These are phyloP conservation scores for Lepidurus apus DNA, from an alignment of 1,140 invertebrate genomes.

Conservation along the genomic window DNA sequence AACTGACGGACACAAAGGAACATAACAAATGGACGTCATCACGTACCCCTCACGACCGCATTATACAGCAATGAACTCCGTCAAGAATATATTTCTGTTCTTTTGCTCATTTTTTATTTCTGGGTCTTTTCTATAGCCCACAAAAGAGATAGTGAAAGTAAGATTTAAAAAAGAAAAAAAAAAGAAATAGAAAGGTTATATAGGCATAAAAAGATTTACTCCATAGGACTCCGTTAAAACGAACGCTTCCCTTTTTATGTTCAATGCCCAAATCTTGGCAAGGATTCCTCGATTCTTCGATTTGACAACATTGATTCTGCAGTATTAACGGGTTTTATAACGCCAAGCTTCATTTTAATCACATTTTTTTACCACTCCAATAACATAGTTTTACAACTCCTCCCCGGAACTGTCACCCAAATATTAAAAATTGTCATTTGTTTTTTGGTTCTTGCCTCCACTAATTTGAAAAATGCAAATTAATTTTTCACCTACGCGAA, in stretches of 20 bases:
- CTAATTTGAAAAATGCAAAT: too few relatives aligned
- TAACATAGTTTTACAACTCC: too few relatives aligned
- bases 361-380: not conserved
- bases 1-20: not conserved
- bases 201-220: not conserved
- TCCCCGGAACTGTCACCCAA: too few relatives aligned
- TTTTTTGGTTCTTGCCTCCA: too few relatives aligned
- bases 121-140: not conserved
- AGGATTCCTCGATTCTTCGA: not conserved
- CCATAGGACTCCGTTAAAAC: not conserved
- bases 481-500: too few relatives aligned
- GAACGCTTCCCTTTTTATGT: not conserved
- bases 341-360: not conserved
- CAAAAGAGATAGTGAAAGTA: not conserved
- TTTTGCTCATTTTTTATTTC: not conserved
- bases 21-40: conserved; percentile 15
- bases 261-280: not conserved
- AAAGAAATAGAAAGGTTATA: not conserved
- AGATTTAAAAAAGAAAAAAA: not conserved
- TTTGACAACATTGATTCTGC: conserved; percentile 13
- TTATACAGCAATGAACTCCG: not conserved
- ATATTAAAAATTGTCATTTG: too few relatives aligned
- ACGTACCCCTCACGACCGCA: not conserved
- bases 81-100: not conserved
- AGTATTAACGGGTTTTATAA: not conserved